phyloP scores from a whole-genome alignment of 2,797 vertebrate genomes.

The Emys orbicularis region DNA sequence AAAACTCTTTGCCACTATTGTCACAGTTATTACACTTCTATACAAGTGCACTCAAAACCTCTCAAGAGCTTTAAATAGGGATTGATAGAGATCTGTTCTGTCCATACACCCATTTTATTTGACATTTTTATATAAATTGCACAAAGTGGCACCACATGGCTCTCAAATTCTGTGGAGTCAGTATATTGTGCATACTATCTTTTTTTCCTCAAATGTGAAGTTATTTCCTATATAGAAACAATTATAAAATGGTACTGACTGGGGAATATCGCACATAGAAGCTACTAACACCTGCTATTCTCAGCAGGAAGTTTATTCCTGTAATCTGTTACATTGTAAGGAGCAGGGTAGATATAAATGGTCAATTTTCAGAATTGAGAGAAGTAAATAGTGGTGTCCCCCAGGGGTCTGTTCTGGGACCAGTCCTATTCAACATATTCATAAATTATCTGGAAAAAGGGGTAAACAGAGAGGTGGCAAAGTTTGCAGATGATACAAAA shows the following conservation, averaged over 20 bases:
- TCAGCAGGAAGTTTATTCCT: slow-evolving; percentile 54
- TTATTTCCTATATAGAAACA: slow-evolving; percentile 53
- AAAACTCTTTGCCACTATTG: not conserved
- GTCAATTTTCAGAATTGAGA: too few species aligned
- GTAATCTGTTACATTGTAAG: slow-evolving; percentile 50
- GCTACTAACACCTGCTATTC: slow-evolving; percentile 32
- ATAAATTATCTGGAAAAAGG: too few species aligned
- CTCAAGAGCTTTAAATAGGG: not conserved
- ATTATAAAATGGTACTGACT: slow-evolving; percentile 39
- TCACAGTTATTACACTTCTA: not conserved
- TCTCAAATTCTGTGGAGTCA: slow-evolving; percentile 25
- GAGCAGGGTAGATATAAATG: not conserved
- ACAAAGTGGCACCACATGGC: slow-evolving; percentile 49
- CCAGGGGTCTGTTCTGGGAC: too few species aligned
- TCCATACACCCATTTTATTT: slow-evolving; percentile 4
- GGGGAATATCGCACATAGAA: not conserved
- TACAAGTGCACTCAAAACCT: not conserved
- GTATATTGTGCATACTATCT: slow-evolving; percentile 27
- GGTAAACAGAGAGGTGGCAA: too few species aligned
- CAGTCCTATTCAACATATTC: too few species aligned
- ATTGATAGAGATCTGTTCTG: not conserved
- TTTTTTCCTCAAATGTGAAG: slow-evolving; percentile 17
- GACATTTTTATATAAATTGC: slow-evolving; percentile 56
- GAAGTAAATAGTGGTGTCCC: too few species aligned
- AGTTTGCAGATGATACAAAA: too few species aligned